Evolutionary conservation across 2,888 invertebrate species (phyloP).

Genomic region (Harpagoxenus sublaevis): DNA sequence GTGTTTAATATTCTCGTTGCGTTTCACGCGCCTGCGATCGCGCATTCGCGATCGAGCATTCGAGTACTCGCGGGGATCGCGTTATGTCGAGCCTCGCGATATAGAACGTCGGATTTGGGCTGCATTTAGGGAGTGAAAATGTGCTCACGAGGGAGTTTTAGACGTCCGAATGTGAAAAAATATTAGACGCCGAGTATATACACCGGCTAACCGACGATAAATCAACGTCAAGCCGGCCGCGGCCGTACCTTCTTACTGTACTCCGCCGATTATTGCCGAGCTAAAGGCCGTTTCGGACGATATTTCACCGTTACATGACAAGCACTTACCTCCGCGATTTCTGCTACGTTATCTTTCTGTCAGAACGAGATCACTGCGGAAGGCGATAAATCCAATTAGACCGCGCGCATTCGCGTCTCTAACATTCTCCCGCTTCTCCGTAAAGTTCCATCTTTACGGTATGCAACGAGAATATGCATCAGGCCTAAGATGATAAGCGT

Average conservation of each 20-base stretch:
- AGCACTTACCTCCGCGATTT: constrained; percentile 66
- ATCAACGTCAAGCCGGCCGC: constrained; percentile 65
- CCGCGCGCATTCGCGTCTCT: background rate
- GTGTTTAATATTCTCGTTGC: constrained; percentile 54
- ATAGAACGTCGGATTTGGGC: background rate
- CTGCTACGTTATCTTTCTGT: constrained; percentile 40
- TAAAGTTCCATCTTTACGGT: constrained; percentile 37
- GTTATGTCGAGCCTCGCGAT: background rate
- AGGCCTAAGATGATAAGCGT: background rate
- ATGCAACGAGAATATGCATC: background rate
- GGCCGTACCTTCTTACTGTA: constrained; percentile 58
- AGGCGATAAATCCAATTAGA: constrained; percentile 54
- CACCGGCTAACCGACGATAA: constrained; percentile 55
- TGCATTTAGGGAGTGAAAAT: constrained; percentile 10
- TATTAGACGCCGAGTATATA: constrained; percentile 35
- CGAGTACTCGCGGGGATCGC: background rate
- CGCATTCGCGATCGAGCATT: background rate
- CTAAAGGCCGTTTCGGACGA: constrained; percentile 63
- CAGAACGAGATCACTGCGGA: constrained; percentile 13
- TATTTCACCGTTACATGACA: constrained; percentile 70
- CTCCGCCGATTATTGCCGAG: constrained; percentile 66
- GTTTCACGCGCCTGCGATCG: constrained; percentile 30
- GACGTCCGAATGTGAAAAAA: constrained; percentile 43
- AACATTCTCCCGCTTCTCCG: constrained; percentile 39
- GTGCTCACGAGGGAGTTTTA: constrained; percentile 17